Percentiles rank a stretch among this genome's conserved stretches.
Conservation (phyloP, 2,113 vertebrate species). For the Halcyon senegalensis region DNA sequence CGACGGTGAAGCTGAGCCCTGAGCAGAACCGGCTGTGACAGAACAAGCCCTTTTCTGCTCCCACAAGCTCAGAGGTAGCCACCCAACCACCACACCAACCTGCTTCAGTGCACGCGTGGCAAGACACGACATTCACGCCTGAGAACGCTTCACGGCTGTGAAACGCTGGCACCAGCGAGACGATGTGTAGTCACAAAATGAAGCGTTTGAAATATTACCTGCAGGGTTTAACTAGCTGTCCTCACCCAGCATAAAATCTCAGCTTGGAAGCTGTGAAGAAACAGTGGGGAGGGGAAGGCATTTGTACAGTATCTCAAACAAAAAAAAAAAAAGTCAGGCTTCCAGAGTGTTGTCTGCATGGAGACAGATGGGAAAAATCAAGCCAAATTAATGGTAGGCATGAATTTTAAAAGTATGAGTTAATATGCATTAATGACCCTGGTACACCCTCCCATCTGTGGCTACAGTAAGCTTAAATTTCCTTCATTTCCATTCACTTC, state of each 20-base stretch:
- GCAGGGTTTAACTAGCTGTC: background rate
- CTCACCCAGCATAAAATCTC: background rate
- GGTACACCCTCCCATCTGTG: background rate
- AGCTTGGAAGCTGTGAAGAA: fast-evolving
- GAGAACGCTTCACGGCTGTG: background rate
- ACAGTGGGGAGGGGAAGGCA: fast-evolving
- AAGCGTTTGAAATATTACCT: background rate
- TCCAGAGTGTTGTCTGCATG: background rate
- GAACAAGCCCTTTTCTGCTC: background rate
- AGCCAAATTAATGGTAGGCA: background rate
- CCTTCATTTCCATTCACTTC: background rate
- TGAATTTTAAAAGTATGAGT: background rate
- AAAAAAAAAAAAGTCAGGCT: background rate
- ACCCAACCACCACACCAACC: fast-evolving
- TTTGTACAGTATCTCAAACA: background rate
- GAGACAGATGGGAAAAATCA: background rate
- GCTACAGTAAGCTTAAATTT: background rate
- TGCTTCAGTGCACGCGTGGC: fast-evolving
- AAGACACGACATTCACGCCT: fast-evolving
- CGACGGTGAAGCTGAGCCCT: fast-evolving
- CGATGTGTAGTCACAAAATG: background rate
- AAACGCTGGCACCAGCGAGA: background rate
- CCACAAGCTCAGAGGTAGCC: background rate
- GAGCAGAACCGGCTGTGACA: background rate
- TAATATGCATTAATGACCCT: constrained; percentile 9